A percentile compares a stretch with the other conserved stretches of the same genome.
phyloP scores from a whole-genome alignment of 2,888 invertebrate genomes.

The Actias luna region DNA sequence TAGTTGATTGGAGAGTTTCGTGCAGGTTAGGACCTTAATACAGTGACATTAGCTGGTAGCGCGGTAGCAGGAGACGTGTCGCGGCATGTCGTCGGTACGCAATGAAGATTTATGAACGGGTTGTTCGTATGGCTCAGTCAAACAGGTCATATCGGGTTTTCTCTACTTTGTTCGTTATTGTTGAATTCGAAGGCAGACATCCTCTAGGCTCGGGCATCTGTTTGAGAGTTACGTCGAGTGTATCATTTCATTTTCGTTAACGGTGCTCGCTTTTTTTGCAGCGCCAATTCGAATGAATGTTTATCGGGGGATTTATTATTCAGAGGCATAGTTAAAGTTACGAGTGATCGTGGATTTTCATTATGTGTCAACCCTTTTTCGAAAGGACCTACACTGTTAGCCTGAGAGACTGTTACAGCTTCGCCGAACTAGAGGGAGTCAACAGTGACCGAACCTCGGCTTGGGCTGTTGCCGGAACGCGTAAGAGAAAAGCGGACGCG shows the following conservation, averaged over 20 bases:
- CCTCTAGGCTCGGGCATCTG: not conserved
- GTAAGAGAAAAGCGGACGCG: too few relatives aligned
- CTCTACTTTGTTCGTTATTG: conserved; percentile 51
- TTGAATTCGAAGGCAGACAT: not conserved
- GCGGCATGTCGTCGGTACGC: conserved; percentile 80
- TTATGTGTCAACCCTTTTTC: too few relatives aligned
- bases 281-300: not conserved
- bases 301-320: too few relatives aligned
- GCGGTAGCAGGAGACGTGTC: conserved; percentile 78
- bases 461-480: too few relatives aligned
- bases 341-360: not conserved
- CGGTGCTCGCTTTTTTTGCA: not conserved
- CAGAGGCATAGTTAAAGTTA: too few relatives aligned
- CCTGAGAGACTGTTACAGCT: too few relatives aligned
- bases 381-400: too few relatives aligned
- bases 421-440: too few relatives aligned
- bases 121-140: conserved; percentile 48
- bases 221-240: not conserved
- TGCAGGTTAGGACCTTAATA: conserved; percentile 49
- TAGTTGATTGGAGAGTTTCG: conserved; percentile 21
- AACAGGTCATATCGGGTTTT: conserved; percentile 27
- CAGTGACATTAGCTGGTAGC: conserved; percentile 47
- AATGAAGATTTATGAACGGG: conserved; percentile 80
- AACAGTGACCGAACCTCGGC: too few relatives aligned
- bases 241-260: not conserved